Evolutionary conservation across 2,113 vertebrate genomes (phyloP), one percentile per base, ranked within the genome.

Genomic region (Microcebus lehilahytsara): DNA sequence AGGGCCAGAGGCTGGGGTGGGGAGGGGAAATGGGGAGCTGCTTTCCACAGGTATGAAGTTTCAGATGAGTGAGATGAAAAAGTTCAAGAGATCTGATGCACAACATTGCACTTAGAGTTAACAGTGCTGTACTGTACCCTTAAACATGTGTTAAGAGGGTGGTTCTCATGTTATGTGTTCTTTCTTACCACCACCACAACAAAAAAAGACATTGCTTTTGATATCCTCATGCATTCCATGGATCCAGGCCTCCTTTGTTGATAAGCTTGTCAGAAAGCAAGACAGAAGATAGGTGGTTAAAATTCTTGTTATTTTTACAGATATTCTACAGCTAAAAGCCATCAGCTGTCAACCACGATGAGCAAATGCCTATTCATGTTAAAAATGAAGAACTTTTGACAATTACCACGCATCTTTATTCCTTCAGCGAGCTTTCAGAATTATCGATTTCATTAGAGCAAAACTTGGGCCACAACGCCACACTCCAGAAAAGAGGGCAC

Each of bases 301-400:
- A 98, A 79, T 97, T 98, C 98, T 97, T 97, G 92, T 64, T 98
- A 80, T 79, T 97, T 98, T 97, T 96, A 56, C 80, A 97, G 96
- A 89, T 96, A 96, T 97, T 97, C 96, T 97, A 78, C 94, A 98
- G 97, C 98, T 98, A 97, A 98, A 97, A 98, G 98, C 98, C 97
- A 96, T 95, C 97, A 98, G 20, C 97, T 98, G 98, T 98, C 98
- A 98, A 96, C 89, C 72, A 95, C 42, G 78, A 97, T 97, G 98
- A 98, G 97, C 93, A 97, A 98, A 98, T 98, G 96, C 96, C 97
- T 97, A 91, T 96, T 98, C 71, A 1, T 42, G 16, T 98, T 98
- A 97, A 97, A 98, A 97, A 92, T 69, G 97, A 97, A 1, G 46
- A 98, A 74, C 87, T 98, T 97, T 93, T 97, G 98, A 98, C 97